Conservation (phyloP, 2,797 vertebrate genomes). For the Geotrypetes seraphini region DNA sequence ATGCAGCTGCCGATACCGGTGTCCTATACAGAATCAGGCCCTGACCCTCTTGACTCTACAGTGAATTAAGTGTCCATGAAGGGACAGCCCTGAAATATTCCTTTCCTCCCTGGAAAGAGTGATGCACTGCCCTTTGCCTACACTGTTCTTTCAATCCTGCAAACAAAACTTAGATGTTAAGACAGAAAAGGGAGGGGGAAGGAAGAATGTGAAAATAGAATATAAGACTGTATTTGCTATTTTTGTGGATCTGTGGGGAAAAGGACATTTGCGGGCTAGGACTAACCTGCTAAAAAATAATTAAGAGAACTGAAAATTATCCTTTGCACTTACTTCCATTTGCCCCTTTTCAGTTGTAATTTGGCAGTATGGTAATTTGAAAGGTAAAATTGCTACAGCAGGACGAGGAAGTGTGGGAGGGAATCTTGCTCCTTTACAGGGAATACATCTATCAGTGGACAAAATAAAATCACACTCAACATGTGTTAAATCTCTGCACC, state of each 20-base stretch:
- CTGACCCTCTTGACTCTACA: too few species aligned
- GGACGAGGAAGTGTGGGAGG: constrained; percentile 90
- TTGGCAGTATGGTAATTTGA: constrained; percentile 85
- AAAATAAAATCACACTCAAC: too few species aligned
- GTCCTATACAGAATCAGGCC: too few species aligned
- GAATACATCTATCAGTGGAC: constrained; percentile 97
- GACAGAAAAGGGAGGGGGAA: neutral
- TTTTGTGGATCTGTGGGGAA: too few species aligned
- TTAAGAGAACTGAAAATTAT: neutral
- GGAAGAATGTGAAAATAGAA: neutral
- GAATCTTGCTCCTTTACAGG: constrained; percentile 87
- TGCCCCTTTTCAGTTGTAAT: constrained; percentile 85
- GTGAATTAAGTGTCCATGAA: too few species aligned
- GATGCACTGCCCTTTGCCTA: too few species aligned
- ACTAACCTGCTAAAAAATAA: neutral
- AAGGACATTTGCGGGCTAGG: neutral
- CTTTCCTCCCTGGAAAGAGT: too few species aligned
- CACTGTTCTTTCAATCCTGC: too few species aligned
- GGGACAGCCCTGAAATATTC: too few species aligned
- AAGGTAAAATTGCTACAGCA: constrained; percentile 76
- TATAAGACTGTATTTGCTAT: neutral
- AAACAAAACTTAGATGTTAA: too few species aligned
- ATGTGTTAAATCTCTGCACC: too few species aligned
- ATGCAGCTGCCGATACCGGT: too few species aligned
- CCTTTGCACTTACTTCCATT: constrained; percentile 77